Evolutionary conservation across 2,113 vertebrate species (phyloP).

Genomic region (Triplophysa siluroides): DNA sequence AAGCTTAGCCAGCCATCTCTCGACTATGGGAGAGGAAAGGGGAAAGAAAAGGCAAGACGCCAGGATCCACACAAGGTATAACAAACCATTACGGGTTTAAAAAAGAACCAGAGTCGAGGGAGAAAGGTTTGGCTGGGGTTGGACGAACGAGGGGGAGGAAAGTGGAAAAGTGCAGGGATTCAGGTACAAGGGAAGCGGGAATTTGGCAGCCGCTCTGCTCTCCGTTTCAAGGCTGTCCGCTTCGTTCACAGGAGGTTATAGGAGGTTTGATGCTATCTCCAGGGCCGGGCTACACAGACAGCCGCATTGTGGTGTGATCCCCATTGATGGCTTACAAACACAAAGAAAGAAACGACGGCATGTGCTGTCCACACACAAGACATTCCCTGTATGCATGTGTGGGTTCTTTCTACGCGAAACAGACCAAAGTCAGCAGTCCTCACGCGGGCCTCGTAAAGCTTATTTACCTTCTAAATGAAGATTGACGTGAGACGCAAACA

Average conservation of each 20-base stretch:
- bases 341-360: not conserved
- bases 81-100: constrained; percentile 44
- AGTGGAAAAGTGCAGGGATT: constrained; percentile 26
- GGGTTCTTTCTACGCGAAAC: constrained; percentile 18
- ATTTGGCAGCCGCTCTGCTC: constrained; percentile 29
- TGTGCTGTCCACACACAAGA: constrained; percentile 24
- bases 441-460: constrained; percentile 57
- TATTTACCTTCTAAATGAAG: constrained; percentile 72
- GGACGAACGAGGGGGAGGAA: constrained; percentile 8
- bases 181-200: constrained; percentile 25
- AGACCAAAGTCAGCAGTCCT: constrained; percentile 62
- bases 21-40: not conserved
- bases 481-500: constrained; percentile 63
- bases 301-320: constrained; percentile 24
- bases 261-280: constrained; percentile 39
- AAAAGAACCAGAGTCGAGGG: not conserved
- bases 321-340: constrained; percentile 22
- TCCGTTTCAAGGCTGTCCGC: constrained; percentile 16
- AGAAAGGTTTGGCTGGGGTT: constrained; percentile 1
- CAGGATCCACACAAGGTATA: constrained; percentile 31
- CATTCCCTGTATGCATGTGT: constrained; percentile 34
- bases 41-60: not conserved
- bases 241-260: constrained; percentile 11
- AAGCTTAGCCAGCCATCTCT: constrained; percentile 22
- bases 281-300: constrained; percentile 25